phyloP scores from a whole-genome alignment of 2,797 vertebrate species.

The Lithobates sylvaticus region DNA sequence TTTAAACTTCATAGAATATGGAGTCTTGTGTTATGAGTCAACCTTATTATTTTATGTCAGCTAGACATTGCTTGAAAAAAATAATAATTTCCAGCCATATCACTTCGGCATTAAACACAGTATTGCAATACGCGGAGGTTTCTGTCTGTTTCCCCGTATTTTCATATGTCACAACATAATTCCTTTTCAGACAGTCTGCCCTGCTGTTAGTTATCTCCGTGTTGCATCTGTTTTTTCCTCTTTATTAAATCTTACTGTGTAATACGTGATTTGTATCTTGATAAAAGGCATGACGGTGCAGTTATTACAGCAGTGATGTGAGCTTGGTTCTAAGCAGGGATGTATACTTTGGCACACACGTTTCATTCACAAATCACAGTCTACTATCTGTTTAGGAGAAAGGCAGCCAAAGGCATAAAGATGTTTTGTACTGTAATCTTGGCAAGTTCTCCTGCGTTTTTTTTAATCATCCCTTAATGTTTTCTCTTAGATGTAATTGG shows the following conservation, averaged over 20 bases:
- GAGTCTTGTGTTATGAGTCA: background rate
- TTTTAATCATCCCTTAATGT: background rate
- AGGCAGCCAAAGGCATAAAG: background rate
- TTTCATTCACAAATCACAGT: conserved; percentile 28
- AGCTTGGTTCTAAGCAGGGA: background rate
- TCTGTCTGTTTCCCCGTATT: conserved; percentile 23
- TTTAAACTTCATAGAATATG: background rate
- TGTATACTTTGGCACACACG: background rate
- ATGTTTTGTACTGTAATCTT: background rate
- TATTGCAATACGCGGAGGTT: conserved; percentile 7
- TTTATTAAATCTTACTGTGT: conserved; percentile 51
- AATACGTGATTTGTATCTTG: conserved; percentile 55
- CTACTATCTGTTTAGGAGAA: background rate
- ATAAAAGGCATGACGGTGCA: conserved; percentile 51
- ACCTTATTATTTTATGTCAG: background rate
- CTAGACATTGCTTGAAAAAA: background rate
- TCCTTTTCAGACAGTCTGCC: conserved; percentile 42
- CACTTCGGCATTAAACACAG: conserved; percentile 2
- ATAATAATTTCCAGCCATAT: background rate
- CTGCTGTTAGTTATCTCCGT: conserved; percentile 36
- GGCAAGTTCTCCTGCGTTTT: too few species aligned
- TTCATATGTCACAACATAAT: conserved; percentile 37
- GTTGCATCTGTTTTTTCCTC: conserved; percentile 46
- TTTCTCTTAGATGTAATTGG: background rate
- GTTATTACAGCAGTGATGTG: conserved; percentile 8